Evolutionary conservation across 2,888 invertebrate genomes (phyloP).

Genomic region (Trissolcus brochymenae): DNA sequence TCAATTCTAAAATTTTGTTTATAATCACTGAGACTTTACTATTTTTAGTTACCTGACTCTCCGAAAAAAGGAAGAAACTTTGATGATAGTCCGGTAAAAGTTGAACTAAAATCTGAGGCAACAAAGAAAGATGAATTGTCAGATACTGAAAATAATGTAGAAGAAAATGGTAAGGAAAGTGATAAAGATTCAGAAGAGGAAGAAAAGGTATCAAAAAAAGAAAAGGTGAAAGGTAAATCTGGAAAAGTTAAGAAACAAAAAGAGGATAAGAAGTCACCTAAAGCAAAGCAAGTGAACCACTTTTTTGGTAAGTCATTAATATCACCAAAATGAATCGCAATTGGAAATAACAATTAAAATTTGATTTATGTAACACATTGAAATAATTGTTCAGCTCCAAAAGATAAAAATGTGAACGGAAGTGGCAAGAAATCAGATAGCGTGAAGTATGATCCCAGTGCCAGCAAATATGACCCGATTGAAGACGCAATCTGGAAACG

Average conservation of each 20-base stretch:
- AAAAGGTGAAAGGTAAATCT: constrained; percentile 9
- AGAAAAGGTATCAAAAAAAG: constrained; percentile 15
- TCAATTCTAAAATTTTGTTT: background rate
- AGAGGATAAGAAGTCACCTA: constrained; percentile 59
- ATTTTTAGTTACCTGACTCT: constrained; percentile 45
- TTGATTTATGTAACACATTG: background rate
- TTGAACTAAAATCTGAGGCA: constrained; percentile 5
- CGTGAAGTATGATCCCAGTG: constrained; percentile 67
- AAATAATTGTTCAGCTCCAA: constrained; percentile 25
- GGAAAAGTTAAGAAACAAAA: constrained; percentile 9
- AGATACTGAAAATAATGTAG: constrained; percentile 14
- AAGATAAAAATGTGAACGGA: constrained; percentile 44
- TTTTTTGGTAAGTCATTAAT: constrained; percentile 64
- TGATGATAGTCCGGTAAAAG: constrained; percentile 14
- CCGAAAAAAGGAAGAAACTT: constrained; percentile 20
- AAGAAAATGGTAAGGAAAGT: constrained; percentile 6
- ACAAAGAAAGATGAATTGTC: constrained; percentile 5
- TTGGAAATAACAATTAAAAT: constrained; percentile 4
- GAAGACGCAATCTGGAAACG: constrained; percentile 82
- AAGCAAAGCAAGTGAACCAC: constrained; percentile 61
- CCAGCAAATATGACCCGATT: constrained; percentile 87
- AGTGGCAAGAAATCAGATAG: constrained; percentile 42
- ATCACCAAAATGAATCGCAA: background rate
- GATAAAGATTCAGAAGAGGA: constrained; percentile 20
- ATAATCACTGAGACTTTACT: constrained; percentile 31